A percentile compares a stretch with the other conserved stretches of the same genome.
These are phyloP conservation scores for Cephus sareptanus DNA, from an alignment of 2,888 invertebrate species.

Conservation along the genomic window DNA sequence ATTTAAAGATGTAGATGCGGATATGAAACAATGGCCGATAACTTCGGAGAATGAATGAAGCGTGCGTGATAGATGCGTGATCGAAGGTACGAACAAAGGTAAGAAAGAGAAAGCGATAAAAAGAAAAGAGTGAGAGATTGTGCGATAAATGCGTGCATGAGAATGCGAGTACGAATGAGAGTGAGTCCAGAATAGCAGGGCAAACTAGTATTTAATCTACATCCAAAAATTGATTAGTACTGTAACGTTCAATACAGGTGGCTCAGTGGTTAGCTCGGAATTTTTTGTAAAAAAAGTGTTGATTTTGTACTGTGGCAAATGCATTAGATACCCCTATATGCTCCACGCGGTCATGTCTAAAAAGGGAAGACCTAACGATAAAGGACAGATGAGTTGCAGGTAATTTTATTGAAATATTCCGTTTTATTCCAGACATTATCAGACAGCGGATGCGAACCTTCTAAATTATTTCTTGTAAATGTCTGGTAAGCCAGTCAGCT, in stretches of 20 bases:
- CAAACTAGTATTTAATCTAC: too few species aligned
- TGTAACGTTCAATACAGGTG: background rate
- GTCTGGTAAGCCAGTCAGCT: conserved; percentile 9
- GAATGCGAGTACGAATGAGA: too few species aligned
- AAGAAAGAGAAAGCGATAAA: too few species aligned
- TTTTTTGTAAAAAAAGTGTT: background rate
- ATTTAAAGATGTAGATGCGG: too few species aligned
- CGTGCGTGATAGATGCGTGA: too few species aligned
- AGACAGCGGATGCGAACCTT: background rate
- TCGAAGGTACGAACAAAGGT: too few species aligned
- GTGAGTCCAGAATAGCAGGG: too few species aligned
- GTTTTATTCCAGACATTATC: background rate
- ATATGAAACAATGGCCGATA: too few species aligned
- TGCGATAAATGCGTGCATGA: too few species aligned
- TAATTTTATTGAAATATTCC: background rate
- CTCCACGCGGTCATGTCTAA: background rate
- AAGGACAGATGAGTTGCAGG: background rate
- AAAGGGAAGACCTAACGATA: background rate
- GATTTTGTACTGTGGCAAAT: background rate
- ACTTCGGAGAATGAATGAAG: too few species aligned
- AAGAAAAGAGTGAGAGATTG: too few species aligned
- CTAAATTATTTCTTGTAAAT: conserved; percentile 17
- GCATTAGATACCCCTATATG: background rate
- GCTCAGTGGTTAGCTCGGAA: background rate
- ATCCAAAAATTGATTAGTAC: background rate